Percentiles rank a stretch among this genome's conserved stretches.
Evolutionary conservation across 2,888 invertebrate genomes (phyloP).

Genomic region (Synergus japonicus): DNA sequence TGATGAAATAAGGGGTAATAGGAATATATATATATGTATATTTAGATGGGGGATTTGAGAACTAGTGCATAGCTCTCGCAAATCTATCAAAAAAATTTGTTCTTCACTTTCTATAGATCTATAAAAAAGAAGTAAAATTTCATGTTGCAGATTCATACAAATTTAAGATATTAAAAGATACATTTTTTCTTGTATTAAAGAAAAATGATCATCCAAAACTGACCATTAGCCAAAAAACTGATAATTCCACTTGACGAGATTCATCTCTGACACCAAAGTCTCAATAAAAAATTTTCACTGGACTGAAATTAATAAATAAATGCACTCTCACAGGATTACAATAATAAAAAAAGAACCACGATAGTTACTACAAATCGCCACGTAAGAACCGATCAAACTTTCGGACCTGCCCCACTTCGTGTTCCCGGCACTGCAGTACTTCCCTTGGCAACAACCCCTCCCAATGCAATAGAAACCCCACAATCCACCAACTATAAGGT

Average conservation of each 20-base stretch:
- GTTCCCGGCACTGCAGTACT: constrained; percentile 55
- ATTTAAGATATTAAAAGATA: too few species aligned
- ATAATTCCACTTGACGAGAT: not conserved
- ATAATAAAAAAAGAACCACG: not conserved
- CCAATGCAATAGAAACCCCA: constrained; percentile 40
- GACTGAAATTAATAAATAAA: not conserved
- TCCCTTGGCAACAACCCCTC: constrained; percentile 52
- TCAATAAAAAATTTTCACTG: not conserved
- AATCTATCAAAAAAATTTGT: too few species aligned
- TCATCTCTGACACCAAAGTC: not conserved
- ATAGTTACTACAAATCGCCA: not conserved
- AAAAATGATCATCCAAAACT: not conserved
- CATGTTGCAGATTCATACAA: too few species aligned
- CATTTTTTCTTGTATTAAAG: not conserved
- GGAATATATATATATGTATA: not conserved
- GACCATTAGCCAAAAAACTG: not conserved
- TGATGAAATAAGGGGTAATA: not conserved
- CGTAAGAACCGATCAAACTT: constrained; percentile 34
- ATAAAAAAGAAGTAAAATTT: too few species aligned
- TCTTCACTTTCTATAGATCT: too few species aligned
- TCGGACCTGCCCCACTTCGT: constrained; percentile 51
- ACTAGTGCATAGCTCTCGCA: too few species aligned
- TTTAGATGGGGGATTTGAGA: too few species aligned
- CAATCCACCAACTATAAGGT: not conserved
- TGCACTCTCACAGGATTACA: not conserved